Base-by-base conservation (phyloP, 2,888 invertebrate genomes). In the Seladonia tumulorum region DNA sequence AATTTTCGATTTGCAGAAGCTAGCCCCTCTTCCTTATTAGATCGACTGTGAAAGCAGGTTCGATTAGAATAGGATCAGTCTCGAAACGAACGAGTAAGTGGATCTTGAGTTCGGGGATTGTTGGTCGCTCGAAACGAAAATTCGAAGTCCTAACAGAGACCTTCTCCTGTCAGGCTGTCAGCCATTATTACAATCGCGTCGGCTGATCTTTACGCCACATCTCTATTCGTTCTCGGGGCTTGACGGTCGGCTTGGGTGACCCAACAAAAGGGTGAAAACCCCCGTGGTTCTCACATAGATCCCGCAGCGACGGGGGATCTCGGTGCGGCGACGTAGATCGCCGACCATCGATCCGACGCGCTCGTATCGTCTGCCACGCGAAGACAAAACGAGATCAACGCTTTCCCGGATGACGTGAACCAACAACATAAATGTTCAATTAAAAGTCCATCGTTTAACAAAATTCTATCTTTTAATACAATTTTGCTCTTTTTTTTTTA, bases 221-320 rank as follows among this genome's bases (percentile, higher is more conserved):
- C 92, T 92, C 92, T 92, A 92, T 92, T 92, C 90, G 92, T 91
- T 87, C 88, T 87, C 76, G 82, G 80, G 72, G 76, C 75, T 81
- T 81, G 87, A 47, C 88, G 79, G 87, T 84, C 89, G 87, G 90
- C 91, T 88, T 90, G 92, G 90, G 92, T 91, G 91, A 92, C 83
- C 91, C 83, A 90, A 92, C 92, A 92, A 92, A 92, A 91, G 92
- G 91, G 90, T 88, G 90, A 89, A 91, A 91, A 90, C 88, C 89
- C 90, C 91, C 81, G 90, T 85, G 91, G 91, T 89, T 92, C 90
- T 92, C 92, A 78, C 83, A 71, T 79, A 63, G 79, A 82, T 81
- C 80, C 63, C 66, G 35, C 76, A 77, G 66, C 87, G 76, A 49
- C 79, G 80, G 87, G 88, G 73, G 85, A 85, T 81, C 87, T 49